phyloP scores from a whole-genome alignment of 1,140 invertebrate species.

The Drosophila grimshawi region DNA sequence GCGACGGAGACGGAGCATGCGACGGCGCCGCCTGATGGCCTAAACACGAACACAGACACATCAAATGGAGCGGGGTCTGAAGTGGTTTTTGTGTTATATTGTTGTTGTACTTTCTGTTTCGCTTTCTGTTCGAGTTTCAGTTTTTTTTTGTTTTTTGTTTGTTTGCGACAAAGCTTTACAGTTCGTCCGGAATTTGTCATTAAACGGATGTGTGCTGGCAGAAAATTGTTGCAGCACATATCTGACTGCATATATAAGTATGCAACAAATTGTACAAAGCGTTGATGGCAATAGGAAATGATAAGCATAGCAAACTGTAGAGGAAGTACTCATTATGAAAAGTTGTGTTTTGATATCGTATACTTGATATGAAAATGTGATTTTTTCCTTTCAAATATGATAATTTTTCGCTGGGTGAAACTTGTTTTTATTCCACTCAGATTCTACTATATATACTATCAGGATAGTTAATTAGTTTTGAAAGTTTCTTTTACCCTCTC shows the following conservation, averaged over 20 bases:
- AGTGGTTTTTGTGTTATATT: constrained; percentile 37
- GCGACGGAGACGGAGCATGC: too few species aligned
- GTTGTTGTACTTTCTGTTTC: constrained; percentile 31
- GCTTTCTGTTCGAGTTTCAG: background rate
- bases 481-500: too few species aligned
- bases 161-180: constrained; percentile 20
- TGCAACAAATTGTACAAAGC: constrained; percentile 23
- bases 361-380: background rate
- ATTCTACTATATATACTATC: too few species aligned
- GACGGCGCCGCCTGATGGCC: constrained; percentile 46
- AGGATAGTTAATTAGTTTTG: too few species aligned
- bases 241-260: background rate
- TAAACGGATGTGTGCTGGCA: constrained; percentile 58
- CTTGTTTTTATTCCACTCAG: background rate
- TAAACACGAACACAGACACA: constrained; percentile 61
- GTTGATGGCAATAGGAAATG: constrained; percentile 14
- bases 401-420: background rate
- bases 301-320: background rate
- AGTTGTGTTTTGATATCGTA: background rate
- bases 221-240: constrained; percentile 29
- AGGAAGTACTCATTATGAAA: constrained; percentile 10
- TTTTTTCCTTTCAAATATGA: background rate
- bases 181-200: constrained; percentile 70
- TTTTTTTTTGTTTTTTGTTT: constrained; percentile 32
- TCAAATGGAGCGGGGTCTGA: constrained; percentile 38